Percentiles rank a stretch among this genome's conserved stretches.
These are phyloP conservation scores for Drepana arcuata DNA, from an alignment of 1,140 invertebrate species.

Conservation along the genomic window DNA sequence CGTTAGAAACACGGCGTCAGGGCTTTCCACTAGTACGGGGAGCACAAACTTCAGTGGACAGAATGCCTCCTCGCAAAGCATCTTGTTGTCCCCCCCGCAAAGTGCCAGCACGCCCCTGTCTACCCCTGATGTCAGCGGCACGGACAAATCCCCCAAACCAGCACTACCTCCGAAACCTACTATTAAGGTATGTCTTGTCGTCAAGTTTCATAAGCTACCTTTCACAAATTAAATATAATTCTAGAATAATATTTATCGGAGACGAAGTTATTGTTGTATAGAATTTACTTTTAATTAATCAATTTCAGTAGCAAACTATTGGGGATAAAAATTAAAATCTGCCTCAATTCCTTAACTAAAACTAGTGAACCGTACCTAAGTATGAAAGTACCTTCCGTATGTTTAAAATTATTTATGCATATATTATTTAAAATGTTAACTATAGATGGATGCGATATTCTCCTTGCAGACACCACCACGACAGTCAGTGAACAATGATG, in stretches of 20 bases:
- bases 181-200: slow-evolving; percentile 50
- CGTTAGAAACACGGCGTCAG: slow-evolving; percentile 63
- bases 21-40: slow-evolving; percentile 44
- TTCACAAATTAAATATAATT: not conserved
- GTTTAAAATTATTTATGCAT: no score
- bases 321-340: no score
- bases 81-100: slow-evolving; percentile 73
- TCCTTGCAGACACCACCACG: slow-evolving; percentile 59
- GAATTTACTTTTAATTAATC: no score
- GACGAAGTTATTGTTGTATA: no score
- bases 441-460: no score
- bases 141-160: slow-evolving; percentile 75
- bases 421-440: no score
- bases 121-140: slow-evolving; percentile 70
- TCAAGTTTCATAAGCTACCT: not conserved
- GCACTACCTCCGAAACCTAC: slow-evolving; percentile 83
- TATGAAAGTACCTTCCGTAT: no score
- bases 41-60: slow-evolving; percentile 41
- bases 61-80: slow-evolving; percentile 64
- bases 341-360: no score
- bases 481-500: slow-evolving; percentile 50
- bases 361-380: no score
- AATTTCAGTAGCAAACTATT: no score
- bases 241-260: not conserved
- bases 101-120: slow-evolving; percentile 72